phyloP scores from a whole-genome alignment of 2,888 invertebrate genomes.

The Synanthedon tipuliformis region DNA sequence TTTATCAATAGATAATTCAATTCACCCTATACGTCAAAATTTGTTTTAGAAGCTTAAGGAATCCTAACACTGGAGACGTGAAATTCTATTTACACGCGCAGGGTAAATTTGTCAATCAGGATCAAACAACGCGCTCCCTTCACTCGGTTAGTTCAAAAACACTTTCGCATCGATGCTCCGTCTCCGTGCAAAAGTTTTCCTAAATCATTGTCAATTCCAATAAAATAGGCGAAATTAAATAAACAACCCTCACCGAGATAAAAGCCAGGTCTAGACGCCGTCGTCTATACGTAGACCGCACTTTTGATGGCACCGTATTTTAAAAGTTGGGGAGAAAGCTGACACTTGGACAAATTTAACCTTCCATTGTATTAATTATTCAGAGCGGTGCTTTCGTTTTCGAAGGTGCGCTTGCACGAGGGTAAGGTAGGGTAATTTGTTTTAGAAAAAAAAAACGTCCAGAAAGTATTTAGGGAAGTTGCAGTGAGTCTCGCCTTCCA shows the following conservation, averaged over 20 bases:
- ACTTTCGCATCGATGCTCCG: conserved; percentile 16
- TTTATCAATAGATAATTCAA: conserved; percentile 28
- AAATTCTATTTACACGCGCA: conserved; percentile 43
- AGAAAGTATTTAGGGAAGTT: conserved; percentile 56
- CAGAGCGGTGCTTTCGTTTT: conserved; percentile 60
- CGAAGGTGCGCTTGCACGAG: conserved; percentile 58
- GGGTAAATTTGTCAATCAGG: conserved; percentile 60
- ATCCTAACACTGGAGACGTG: conserved; percentile 21
- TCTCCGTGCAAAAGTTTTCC: conserved; percentile 33
- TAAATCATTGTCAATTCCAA: conserved; percentile 64
- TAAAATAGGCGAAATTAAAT: conserved; percentile 66
- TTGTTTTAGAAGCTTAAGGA: conserved; percentile 39
- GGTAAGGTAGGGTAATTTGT: conserved; percentile 59
- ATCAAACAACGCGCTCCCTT: conserved; percentile 39
- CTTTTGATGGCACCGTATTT: conserved; percentile 65
- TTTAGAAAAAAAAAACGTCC: conserved; percentile 32
- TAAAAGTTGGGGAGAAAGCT: conserved; percentile 63
- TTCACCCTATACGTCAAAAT: conserved; percentile 40
- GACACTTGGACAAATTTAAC: conserved; percentile 68
- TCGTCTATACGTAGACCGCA: conserved; percentile 42
- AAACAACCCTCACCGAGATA: conserved; percentile 57
- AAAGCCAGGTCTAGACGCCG: conserved; percentile 54
- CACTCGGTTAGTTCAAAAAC: conserved; percentile 16
- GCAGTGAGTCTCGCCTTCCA: conserved; percentile 32
- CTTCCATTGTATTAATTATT: conserved; percentile 70